Evolutionary conservation across 2,888 invertebrate species (phyloP), one percentile per base, ranked within the genome.

Genomic region (Cloeon dipterum): DNA sequence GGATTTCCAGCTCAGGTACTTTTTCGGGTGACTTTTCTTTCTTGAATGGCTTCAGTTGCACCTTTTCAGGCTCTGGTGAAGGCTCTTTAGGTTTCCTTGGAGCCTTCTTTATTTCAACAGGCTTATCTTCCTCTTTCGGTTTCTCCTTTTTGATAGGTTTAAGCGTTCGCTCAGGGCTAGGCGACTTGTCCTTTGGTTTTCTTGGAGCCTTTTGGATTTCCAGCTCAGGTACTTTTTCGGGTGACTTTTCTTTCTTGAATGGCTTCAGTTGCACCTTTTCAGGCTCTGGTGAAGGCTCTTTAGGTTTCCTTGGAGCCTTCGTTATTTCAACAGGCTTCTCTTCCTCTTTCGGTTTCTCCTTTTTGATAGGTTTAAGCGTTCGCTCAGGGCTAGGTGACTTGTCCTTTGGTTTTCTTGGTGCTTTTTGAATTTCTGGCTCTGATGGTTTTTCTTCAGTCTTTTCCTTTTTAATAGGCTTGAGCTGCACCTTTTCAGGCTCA

Each of bases 101-200:
- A 19, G 18, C 20, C 25, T 37, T 41, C n/a, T n/a, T 17, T n/a
- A 20, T 40, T 41, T 50, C 47, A 11, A n/a, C 37, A n/a, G 32
- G 37, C 20, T 29, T 42, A 35, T 32, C n/a, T 26, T 36, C 21
- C 11, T 25, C 21, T 35, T 17, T 17, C 19, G 17, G 20, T 18
- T 47, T 46, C 7, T 44, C 42, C 34, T 46, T 42, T 45, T 42
- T 45, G 45, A 41, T 17, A 26, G 37, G 44, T 36, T 40, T 43
- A 33, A 40, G 21, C 39, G 39, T n/a, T n/a, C n/a, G 52, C 44
- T 53, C 52, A 26, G 54, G 54, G 34, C 53, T 49, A n/a, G 25
- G 25, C 8, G 25, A 23, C 63, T 1, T 61, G 45, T 4, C 47
- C 45, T 1, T 59, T 52, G 44, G 61, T 57, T 44, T 60, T 38